Base-by-base conservation (phyloP, 2,888 invertebrate species). In the Tenthredo scrophulariae region DNA sequence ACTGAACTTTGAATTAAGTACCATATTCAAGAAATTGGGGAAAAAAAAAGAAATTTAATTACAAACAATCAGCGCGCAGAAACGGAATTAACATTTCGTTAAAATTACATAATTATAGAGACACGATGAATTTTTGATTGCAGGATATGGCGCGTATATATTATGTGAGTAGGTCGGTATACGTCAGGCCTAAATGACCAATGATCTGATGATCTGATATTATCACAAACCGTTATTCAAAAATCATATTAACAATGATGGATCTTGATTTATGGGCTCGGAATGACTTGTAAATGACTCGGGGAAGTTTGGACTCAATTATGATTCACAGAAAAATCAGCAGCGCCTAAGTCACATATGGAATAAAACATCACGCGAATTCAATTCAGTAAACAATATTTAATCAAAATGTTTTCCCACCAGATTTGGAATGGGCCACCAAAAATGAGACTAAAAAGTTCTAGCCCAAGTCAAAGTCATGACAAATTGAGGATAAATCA, bases 151-250 rank as follows among this genome's bases (percentile, higher is more conserved):
- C 62, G 26, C 5, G n/a, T 18, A 18, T 50, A 50, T 18, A 18
- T 15, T 50, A n/a, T 54, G 7, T 54, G n/a, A 54, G 54, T 50
- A 50, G 50, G 50, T n/a, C n/a, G 50, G 50, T 7, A 54, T n/a
- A 54, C n/a, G 18, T 54, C 18, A 54, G n/a, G 2, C 2, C n/a
- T 7, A n/a, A 54, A 54, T 54, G 54, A 54, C 54, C n/a, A 54
- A 54, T 54, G n/a, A 54, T 54, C 15, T 18, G 18, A 50, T 50
- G 15, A 43, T 18, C 7, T 54, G 54, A 54, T 54, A n/a, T 54
- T 54, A 54, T 54, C 54, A n/a, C n/a, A 54, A 54, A 54, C 54
- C n/a, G n/a, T 54, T n/a, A 54, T 54, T 54, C 54, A 54, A 54
- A 54, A 54, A 54, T 54, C 54, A n/a, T 54, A n/a, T 54, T 54